Evolutionary conservation across 2,888 invertebrate species (phyloP), one percentile per base, ranked within the genome.

Genomic region (Caenorhabditis sp.): DNA sequence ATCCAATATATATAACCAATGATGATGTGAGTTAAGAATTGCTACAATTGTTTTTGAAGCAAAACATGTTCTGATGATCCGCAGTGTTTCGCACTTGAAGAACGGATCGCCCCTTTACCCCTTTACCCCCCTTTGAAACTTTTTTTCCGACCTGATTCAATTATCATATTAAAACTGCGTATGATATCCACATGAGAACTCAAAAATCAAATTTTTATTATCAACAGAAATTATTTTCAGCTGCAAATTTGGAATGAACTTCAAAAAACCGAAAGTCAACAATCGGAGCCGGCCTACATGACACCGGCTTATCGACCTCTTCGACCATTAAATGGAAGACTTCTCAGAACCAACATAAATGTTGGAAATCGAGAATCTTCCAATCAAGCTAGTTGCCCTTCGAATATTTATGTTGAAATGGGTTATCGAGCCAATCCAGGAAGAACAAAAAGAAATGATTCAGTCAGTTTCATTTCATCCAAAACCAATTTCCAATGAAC

Each of bases 291-390:
- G 17, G 74, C 77, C 0, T 79, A 69, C 53, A 91, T 97, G 88
- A 95, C 94, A 84, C 80, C 80, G 6, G 67, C 76, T 91, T 95
- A 93, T 90, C 91, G 97, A 87, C 96, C 96, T 69, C 93, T 94
- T 59, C 95, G 95, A 89, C 93, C 94, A 64, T 91, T 96, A 76
- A 93, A 96, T 90, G 94, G 95, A 90, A 92, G 97, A 84, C 93
- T 95, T 67, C 92, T 97, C 81, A 91, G 97, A 89, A 97, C 97
- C 83, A 97, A 97, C 90, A 97, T 97, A 89, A 95, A 97, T 90
- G 95, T 95, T 23, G 76, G 74, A 57, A 53, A 53, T 12, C 5
- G 21, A 19, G 24, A 53, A 53, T 17, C 6, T 21, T 23, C 21
- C 3, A 53, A 53, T 23, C 53, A 23, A 53, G 76, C 70, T 12